Evolutionary conservation across 2,888 invertebrate genomes (phyloP), one percentile per base, ranked within the genome.

Genomic region (Ochlodes sylvanus): DNA sequence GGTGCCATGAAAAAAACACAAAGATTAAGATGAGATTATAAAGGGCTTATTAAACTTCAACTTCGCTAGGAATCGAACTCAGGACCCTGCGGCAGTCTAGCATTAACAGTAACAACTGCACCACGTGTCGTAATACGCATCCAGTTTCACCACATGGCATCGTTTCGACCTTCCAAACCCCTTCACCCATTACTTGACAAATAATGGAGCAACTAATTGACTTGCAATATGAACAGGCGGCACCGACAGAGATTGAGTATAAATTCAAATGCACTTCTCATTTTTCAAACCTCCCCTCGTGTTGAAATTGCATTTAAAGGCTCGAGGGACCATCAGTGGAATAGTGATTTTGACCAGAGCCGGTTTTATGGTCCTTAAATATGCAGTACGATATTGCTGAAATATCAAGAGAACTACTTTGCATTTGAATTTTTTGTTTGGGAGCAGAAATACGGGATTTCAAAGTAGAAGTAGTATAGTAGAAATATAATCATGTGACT

Each of bases 251-350:
- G 71, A 70, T 72, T 70, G 63, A 68, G 64, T 73, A 67, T 68
- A 69, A 70, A 77, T 77, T 77, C 75, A 73, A 76, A 79, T 77
- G 79, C 78, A 73, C 71, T 74, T 79, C 83, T 84, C 83, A 83
- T 86, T 86, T 86, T 85, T 82, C 81, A 79, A 70, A 69, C 70
- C 68, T 60, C 70, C 81, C 86, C 80, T 80, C 79, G 57, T 61
- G 68, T 68, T 63, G 62, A 56, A 68, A 63, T 63, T 19, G 50
- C 42, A 34, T 63, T 68, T 63, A 63, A 63, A 50, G 52, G 7
- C 50, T 41, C 55, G 15, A 44, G 55, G 61, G 63, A 63, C 47
- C 12, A 34, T 32, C 68, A 57, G 63, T 67, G 38, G 38, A 44
- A 62, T 34, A 34, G 60, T 54, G 44, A 5, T 7, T 15, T 47